Base-by-base conservation (phyloP, 2,888 invertebrate genomes). In the Synergus umbraculus region DNA sequence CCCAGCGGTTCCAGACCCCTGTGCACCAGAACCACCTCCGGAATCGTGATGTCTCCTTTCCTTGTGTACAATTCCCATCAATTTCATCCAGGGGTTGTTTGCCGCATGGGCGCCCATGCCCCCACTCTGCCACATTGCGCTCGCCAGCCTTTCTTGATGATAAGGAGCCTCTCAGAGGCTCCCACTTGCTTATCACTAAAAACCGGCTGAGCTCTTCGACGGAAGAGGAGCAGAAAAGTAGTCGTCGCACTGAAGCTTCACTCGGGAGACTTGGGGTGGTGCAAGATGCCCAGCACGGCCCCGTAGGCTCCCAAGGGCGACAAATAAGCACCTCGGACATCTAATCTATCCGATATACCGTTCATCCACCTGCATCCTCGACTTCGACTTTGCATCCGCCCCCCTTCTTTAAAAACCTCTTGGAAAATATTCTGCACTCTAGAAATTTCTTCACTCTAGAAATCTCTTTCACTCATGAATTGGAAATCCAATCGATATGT, bases 41-140 rank as follows among this genome's bases (percentile, higher is more conserved):
- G 94, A 94, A 85, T 95, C 95, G 93, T 95, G 94, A 90, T 95
- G 95, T 80, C 95, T 93, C 84, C 95, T 93, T 91, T 96, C 95
- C 93, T 96, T 96, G 93, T 96, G 96, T 87, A 96, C 96, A 90
- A 96, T 96, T 90, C 96, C 96, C 96, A 96, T 96, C 86, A 96
- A 93, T 92, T 96, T 96, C 95, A 96, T 95, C 96, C 96, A 96
- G 89, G 96, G 96, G 93, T 96, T 96, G 94, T 96, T 96, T 91
- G 94, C 94, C 90, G 94, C 95, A 92, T 95, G 95, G 93, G 95
- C 95, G 91, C 95, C 95, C 93, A 95, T 95, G 93, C 95, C 95
- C 85, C 93, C 93, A 93, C 95, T 95, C 93, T 96, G 96, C 96
- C 96, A 96, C 96, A 96, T 96, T 93, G 95, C 91, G 88, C 91